These are phyloP conservation scores for Lytechinus variegatus DNA, from an alignment of 35 echinoderm and acorn worm species.

Conservation along the genomic window DNA sequence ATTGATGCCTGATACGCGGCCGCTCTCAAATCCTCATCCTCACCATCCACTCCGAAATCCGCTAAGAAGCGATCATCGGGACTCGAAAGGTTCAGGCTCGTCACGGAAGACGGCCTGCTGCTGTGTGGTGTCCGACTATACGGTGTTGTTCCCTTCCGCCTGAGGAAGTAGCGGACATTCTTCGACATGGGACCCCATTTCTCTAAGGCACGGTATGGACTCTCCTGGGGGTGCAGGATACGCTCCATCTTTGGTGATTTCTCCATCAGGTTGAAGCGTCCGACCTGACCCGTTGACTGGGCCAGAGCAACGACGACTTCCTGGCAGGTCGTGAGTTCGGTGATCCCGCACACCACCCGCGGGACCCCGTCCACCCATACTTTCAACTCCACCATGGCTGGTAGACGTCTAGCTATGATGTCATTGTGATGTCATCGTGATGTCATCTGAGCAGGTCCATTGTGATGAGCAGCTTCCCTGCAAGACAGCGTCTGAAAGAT, in stretches of 20 bases:
- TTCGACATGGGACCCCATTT: slow-evolving; percentile 75
- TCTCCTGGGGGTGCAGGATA: slow-evolving; percentile 76
- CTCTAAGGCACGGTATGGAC: slow-evolving; percentile 60
- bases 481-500: background rate
- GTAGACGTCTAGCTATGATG: background rate
- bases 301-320: slow-evolving; percentile 91
- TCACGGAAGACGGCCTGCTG: slow-evolving; percentile 51
- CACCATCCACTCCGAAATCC: background rate
- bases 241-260: slow-evolving; percentile 73
- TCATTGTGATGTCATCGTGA: too few species aligned
- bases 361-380: slow-evolving; percentile 84
- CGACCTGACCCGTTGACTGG: slow-evolving; percentile 73
- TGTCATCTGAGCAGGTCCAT: background rate
- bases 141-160: slow-evolving; percentile 66
- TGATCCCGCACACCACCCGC: slow-evolving; percentile 77
- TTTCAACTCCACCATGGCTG: slow-evolving; percentile 78
- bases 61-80: background rate
- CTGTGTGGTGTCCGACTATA: slow-evolving; percentile 27
- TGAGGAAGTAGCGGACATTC: slow-evolving; percentile 66
- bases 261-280: slow-evolving; percentile 87
- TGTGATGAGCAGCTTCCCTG: background rate
- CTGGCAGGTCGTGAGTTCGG: slow-evolving; percentile 77
- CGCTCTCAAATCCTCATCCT: background rate
- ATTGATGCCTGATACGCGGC: slow-evolving; percentile 19
- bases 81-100: slow-evolving; percentile 20